A percentile compares a stretch with the other conserved stretches of the same genome.
phyloP scores from a whole-genome alignment of 92 coral and sea anemone genomes.

The Montipora capitata region DNA sequence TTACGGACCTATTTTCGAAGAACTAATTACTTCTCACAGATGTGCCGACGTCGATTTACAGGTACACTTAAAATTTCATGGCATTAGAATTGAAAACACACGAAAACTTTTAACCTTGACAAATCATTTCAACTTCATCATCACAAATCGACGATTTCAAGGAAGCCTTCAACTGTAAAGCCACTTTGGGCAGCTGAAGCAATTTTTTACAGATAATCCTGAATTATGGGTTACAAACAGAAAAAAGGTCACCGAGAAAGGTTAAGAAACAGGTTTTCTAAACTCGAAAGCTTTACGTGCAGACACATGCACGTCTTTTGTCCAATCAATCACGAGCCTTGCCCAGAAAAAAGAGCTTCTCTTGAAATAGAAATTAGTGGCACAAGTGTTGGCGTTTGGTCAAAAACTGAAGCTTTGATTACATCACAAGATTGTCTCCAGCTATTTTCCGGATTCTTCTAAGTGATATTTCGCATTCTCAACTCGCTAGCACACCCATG shows the following conservation, averaged over 20 bases:
- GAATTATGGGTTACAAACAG: no score
- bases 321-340: neutral
- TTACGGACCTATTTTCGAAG: neutral
- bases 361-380: neutral
- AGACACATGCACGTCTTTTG: neutral
- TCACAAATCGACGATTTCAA: no score
- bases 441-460: neutral
- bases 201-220: no score
- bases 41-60: neutral
- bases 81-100: neutral
- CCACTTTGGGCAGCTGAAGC: no score
- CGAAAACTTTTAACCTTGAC: neutral
- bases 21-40: neutral
- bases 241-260: neutral
- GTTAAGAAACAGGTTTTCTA: neutral
- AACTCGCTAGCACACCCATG: neutral
- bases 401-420: neutral
- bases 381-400: neutral
- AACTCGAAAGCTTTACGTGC: neutral
- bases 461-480: neutral
- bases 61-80: neutral
- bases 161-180: no score
- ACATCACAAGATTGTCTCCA: neutral
- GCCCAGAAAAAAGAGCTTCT: neutral
- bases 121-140: no score